Conservation (phyloP, 2,888 invertebrate species). For the Lutraria lutraria region DNA sequence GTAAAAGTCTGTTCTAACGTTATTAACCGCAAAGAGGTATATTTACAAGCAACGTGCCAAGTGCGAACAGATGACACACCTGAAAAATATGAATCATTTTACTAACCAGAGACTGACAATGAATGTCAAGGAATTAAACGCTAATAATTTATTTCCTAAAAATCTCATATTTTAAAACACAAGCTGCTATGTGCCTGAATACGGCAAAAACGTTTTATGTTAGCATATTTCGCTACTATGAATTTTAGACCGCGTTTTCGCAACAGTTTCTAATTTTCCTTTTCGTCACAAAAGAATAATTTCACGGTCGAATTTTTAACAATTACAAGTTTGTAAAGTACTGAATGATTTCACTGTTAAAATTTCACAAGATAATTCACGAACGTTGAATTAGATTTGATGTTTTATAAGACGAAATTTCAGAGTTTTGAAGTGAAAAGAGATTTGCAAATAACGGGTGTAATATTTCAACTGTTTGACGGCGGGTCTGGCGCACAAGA, state of each 20-base stretch:
- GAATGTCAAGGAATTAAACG: neutral
- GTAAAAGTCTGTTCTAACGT: neutral
- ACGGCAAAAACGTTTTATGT: neutral
- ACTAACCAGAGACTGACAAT: conserved; percentile 7
- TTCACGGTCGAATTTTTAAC: conserved; percentile 36
- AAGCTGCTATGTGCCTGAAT: neutral
- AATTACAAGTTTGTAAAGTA: conserved; percentile 1
- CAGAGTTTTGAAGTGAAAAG: conserved; percentile 46
- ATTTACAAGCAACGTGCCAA: neutral
- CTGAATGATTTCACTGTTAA: neutral
- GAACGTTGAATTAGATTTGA: conserved; percentile 33
- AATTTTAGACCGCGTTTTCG: neutral
- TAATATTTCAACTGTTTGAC: conserved; percentile 31
- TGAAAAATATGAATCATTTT: conserved; percentile 15
- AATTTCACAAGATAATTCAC: conserved; percentile 27
- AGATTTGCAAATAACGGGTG: conserved; percentile 26
- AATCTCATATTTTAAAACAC: neutral
- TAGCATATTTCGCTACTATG: neutral
- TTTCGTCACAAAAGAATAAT: conserved; percentile 40
- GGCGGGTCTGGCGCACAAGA: neutral
- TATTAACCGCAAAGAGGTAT: neutral
- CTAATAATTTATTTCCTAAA: neutral
- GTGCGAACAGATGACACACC: conserved; percentile 8
- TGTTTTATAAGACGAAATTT: conserved; percentile 35
- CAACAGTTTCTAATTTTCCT: neutral